Base-by-base conservation (phyloP, 2,888 invertebrate species). In the Antheraea yamamai region DNA sequence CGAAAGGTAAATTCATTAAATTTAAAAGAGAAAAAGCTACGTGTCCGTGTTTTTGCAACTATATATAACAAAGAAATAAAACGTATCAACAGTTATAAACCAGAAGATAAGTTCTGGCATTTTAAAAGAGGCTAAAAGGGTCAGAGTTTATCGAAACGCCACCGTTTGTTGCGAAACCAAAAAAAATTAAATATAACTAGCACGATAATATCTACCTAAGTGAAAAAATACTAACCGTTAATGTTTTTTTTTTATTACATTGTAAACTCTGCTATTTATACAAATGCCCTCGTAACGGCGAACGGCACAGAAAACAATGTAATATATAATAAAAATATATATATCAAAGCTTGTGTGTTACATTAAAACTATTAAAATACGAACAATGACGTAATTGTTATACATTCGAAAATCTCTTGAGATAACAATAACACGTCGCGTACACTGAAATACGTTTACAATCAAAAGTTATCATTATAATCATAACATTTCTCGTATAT, bases 181-280 rank as follows among this genome's bases (percentile, higher is more conserved):
- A 55, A 55, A 39, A 39, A 39, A 39, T 6, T 4, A 55, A 20
- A 55, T 55, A 55, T 18, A 55, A 55, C 18, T 55, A 55, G 20
- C 55, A 18, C 20, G 55, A 7, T 20, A 55, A 20, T 20, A 55
- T 20, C 18, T 55, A 55, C 18, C 18, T 55, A 55, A 55, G 20
- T 55, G 20, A 55, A 61, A 52, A 52, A 74, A 61, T 61, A 61
- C 61, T 61, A 61, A 61, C 23, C 61, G 23, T 61, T 61, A 61
- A 61, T 23, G 23, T 61, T 23, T 61, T 23, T 61, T 61, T 61
- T 58, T 20, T 20, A n/a, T 61, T 23, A 61, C 61, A 61, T 61
- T 61, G 23, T n/a, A 61, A 23, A 61, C n/a, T 61, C 61, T 61
- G 61, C 61, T 8, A 23, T n/a, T 61, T 23, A 61, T 12, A 61